These are phyloP conservation scores for Sebastes taczanowskii DNA, from an alignment of 2,797 vertebrate species.

Conservation along the genomic window DNA sequence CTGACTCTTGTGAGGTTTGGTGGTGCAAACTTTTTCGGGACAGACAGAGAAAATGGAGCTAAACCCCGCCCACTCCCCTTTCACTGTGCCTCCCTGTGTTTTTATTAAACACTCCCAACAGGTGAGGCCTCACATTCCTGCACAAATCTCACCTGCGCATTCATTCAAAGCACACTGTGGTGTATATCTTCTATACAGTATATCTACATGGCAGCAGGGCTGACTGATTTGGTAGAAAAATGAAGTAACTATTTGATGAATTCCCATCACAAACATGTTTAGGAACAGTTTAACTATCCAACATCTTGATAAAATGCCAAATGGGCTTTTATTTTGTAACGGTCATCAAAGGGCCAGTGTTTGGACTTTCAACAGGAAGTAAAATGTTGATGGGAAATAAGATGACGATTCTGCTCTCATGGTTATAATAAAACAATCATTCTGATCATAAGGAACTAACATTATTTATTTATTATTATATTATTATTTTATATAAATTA, in stretches of 20 bases:
- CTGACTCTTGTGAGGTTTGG: slow-evolving; percentile 26
- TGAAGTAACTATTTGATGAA: background rate
- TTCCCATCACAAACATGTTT: background rate
- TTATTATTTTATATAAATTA: background rate
- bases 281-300: background rate
- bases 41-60: slow-evolving; percentile 64
- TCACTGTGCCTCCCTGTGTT: slow-evolving; percentile 40
- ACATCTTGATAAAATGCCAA: background rate
- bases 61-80: slow-evolving; percentile 57
- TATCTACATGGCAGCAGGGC: background rate
- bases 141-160: slow-evolving; percentile 7
- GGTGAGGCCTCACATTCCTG: slow-evolving; percentile 73
- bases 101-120: slow-evolving; percentile 43
- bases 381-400: background rate
- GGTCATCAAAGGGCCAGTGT: background rate
- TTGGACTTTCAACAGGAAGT: background rate
- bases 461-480: background rate
- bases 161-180: background rate
- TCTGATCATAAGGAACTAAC: background rate
- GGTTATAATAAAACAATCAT: background rate
- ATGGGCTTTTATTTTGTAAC: background rate
- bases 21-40: slow-evolving; percentile 32
- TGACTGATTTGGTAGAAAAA: background rate
- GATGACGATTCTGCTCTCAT: fast-evolving
- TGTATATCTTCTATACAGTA: background rate